Evolutionary conservation across 2,888 invertebrate genomes (phyloP).

Genomic region (Apodemia mormo): DNA sequence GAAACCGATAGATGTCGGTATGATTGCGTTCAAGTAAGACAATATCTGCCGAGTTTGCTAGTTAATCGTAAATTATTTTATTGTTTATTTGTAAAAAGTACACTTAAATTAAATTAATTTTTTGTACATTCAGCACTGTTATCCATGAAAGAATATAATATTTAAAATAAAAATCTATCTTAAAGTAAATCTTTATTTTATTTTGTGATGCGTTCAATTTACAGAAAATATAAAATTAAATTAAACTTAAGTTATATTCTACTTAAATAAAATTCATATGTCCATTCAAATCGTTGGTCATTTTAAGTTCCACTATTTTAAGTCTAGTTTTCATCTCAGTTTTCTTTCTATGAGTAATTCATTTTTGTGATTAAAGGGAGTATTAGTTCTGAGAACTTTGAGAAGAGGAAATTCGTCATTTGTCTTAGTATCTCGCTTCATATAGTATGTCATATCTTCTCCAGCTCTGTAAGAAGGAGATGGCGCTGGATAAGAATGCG

Average conservation of each 20-base stretch:
- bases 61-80: too few species aligned
- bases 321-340: constrained; percentile 12
- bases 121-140: too few species aligned
- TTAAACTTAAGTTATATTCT: not conserved
- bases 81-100: too few species aligned
- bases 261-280: not conserved
- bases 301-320: not conserved
- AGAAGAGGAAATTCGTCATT: constrained; percentile 33
- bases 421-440: constrained; percentile 59
- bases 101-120: too few species aligned
- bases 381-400: constrained; percentile 36
- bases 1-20: too few species aligned
- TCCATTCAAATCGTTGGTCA: not conserved
- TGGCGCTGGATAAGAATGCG: constrained; percentile 26
- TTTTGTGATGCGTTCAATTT: constrained; percentile 32
- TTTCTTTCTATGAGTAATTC: constrained; percentile 30
- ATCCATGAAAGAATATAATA: too few species aligned
- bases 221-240: constrained; percentile 6
- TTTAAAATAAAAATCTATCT: not conserved
- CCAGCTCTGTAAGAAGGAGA: constrained; percentile 49
- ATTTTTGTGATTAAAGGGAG: constrained; percentile 30
- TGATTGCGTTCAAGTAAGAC: too few species aligned
- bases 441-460: constrained; percentile 57
- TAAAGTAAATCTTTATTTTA: constrained; percentile 24
- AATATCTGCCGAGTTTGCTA: too few species aligned